Percentiles rank a stretch among this genome's conserved stretches.
Conservation (phyloP, 2,888 invertebrate species). For the Xiphydria camelus region DNA sequence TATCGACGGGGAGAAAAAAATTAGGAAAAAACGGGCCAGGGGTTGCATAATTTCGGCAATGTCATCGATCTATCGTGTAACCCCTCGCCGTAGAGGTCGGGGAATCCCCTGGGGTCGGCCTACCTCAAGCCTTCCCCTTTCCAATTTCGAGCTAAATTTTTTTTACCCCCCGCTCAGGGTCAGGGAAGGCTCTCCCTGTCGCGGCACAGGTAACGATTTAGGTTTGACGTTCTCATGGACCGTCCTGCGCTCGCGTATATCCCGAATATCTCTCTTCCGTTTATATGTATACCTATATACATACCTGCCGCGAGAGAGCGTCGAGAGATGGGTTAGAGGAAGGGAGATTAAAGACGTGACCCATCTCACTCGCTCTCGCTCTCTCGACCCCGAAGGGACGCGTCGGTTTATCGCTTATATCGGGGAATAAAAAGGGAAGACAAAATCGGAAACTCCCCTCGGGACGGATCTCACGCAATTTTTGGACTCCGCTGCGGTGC, state of each 20-base stretch:
- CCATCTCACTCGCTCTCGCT: conserved; percentile 17
- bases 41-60: conserved; percentile 47
- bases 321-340: too few species aligned
- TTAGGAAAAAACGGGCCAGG: conserved; percentile 32
- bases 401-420: conserved; percentile 31
- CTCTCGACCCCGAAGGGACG: conserved; percentile 16
- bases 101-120: conserved; percentile 26
- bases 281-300: conserved; percentile 2
- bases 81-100: conserved; percentile 29
- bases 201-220: conserved; percentile 38
- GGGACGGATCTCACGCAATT: too few species aligned
- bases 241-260: conserved; percentile 32
- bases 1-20: conserved; percentile 7
- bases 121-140: conserved; percentile 46
- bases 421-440: neutral
- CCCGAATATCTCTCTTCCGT: too few species aligned
- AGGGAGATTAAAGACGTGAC: conserved; percentile 26
- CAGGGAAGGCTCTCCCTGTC: too few species aligned
- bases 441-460: neutral
- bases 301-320: too few species aligned
- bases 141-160: conserved; percentile 33
- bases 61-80: conserved; percentile 36
- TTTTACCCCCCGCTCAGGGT: conserved; percentile 30
- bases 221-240: conserved; percentile 45
- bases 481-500: too few species aligned